Percentiles rank a stretch among this genome's conserved stretches.
Conservation (phyloP, 2,888 invertebrate genomes). For the Acrobasis consociella region DNA sequence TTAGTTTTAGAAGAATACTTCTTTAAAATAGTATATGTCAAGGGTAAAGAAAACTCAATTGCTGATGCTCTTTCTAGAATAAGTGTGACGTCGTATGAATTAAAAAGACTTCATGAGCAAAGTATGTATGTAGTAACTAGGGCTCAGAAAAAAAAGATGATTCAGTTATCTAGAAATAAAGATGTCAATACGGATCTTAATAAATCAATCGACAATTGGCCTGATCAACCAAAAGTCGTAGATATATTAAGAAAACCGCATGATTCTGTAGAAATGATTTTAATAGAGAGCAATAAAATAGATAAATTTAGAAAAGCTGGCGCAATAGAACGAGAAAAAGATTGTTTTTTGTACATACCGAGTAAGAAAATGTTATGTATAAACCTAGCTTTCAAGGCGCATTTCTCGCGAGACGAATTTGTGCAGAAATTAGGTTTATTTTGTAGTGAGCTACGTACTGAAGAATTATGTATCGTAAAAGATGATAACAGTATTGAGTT, state of each 20-base stretch:
- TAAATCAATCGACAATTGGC: too few relatives aligned
- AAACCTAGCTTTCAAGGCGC: neutral
- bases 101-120: slow-evolving; percentile 23
- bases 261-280: too few relatives aligned
- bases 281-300: too few relatives aligned
- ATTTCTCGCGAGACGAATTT: neutral
- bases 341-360: neutral
- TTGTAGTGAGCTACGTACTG: neutral
- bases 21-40: slow-evolving; percentile 29
- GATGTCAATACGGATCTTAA: too few relatives aligned
- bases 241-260: too few relatives aligned
- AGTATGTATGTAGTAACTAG: slow-evolving; percentile 3
- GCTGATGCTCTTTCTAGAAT: slow-evolving; percentile 32
- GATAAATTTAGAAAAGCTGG: too few relatives aligned
- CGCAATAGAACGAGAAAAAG: too few relatives aligned
- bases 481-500: neutral
- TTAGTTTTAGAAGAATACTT: slow-evolving; percentile 9
- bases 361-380: neutral
- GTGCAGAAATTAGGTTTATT: neutral
- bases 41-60: slow-evolving; percentile 29
- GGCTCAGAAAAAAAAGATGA: too few relatives aligned
- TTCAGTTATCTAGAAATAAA: too few relatives aligned
- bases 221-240: too few relatives aligned
- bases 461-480: neutral
- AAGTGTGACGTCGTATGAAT: slow-evolving; percentile 28